Conservation (phyloP, 1,140 invertebrate species). For the Belonocnema kinseyi region DNA sequence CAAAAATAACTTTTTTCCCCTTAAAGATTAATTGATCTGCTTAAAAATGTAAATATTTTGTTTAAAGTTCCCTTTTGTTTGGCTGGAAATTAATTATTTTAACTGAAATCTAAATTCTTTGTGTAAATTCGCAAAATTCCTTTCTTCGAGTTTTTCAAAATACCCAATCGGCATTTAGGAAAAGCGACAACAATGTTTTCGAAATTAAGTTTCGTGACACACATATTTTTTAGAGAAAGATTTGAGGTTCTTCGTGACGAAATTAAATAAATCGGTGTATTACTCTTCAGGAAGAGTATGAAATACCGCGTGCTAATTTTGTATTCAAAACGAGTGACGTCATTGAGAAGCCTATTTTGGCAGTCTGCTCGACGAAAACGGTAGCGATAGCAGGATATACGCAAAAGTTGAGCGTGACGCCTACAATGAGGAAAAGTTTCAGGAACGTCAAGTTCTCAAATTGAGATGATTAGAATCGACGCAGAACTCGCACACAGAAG, state of each 20-base stretch:
- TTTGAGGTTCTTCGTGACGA: neutral
- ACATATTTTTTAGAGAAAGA: too few relatives aligned
- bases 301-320: slow-evolving; percentile 17
- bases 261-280: slow-evolving; percentile 1
- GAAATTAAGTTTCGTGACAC: too few relatives aligned
- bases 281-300: slow-evolving; percentile 8
- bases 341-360: slow-evolving; percentile 20
- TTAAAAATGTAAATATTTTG: too few relatives aligned
- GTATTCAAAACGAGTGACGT: slow-evolving; percentile 16
- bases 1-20: too few relatives aligned
- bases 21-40: too few relatives aligned
- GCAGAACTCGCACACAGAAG: neutral
- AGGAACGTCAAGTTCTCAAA: neutral
- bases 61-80: too few relatives aligned
- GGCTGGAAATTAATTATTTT: too few relatives aligned
- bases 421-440: neutral
- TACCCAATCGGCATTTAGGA: too few relatives aligned
- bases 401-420: slow-evolving; percentile 23
- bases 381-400: slow-evolving; percentile 24
- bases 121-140: too few relatives aligned
- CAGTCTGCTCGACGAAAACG: slow-evolving; percentile 1
- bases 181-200: too few relatives aligned
- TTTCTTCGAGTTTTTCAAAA: too few relatives aligned
- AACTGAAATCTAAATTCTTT: too few relatives aligned
- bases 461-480: neutral